Conservation (phyloP, 1,140 invertebrate genomes). For the Bombus waltoni region DNA sequence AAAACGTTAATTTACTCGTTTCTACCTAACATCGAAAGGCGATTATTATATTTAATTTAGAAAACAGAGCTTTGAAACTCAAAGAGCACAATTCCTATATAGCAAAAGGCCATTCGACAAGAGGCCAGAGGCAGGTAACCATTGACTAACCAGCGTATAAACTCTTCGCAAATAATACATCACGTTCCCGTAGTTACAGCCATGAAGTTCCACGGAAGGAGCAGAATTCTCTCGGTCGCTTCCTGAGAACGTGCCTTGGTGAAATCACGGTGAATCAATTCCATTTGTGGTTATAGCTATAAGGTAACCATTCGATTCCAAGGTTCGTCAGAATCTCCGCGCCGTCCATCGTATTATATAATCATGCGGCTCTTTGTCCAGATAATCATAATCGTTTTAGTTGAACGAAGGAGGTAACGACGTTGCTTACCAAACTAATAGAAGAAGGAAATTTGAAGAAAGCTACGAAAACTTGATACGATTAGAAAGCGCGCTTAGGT, state of each 20-base stretch:
- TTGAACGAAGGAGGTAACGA: not conserved
- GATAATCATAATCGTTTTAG: not conserved
- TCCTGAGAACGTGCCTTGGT: conserved; percentile 48
- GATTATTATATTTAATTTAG: not conserved
- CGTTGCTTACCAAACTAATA: not conserved
- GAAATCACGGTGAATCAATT: conserved; percentile 66
- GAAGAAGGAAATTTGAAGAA: not conserved
- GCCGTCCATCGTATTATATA: conserved; percentile 43
- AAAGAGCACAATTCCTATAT: conserved; percentile 42
- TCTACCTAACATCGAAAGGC: too few species aligned
- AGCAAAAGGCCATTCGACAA: conserved; percentile 31
- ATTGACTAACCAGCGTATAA: conserved; percentile 56
- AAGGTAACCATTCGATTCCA: conserved; percentile 30
- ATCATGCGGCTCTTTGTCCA: conserved; percentile 24
- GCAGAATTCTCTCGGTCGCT: conserved; percentile 56
- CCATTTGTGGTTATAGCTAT: conserved; percentile 35
- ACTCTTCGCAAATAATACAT: conserved; percentile 64
- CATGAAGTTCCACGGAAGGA: conserved; percentile 62
- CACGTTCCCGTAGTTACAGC: conserved; percentile 61
- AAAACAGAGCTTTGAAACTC: not conserved
- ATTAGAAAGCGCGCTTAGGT: not conserved
- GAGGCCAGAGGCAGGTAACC: conserved; percentile 28
- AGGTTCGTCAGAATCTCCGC: conserved; percentile 51
- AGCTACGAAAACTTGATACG: too few species aligned
- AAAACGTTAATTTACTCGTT: not conserved